Base-by-base conservation (phyloP, 2,888 invertebrate species). In the Eulithis testata region DNA sequence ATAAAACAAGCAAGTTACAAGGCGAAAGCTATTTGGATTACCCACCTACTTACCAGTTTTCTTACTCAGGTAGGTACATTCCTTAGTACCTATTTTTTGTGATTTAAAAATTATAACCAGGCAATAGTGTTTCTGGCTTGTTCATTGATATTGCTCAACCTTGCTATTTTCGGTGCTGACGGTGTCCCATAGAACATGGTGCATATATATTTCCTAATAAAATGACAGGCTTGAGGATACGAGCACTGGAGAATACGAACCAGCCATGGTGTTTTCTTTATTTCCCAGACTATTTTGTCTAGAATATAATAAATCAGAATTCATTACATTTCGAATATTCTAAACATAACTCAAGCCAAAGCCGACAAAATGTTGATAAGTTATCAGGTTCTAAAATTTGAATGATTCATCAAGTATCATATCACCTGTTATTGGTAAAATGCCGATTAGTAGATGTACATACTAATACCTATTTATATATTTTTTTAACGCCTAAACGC, bases 161-260 rank as follows among this genome's bases (percentile, higher is more conserved):
- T 81, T 74, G 78, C 88, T 91, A 91, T 91, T 91, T 91, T 90
- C 79, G 83, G 86, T 86, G 82, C 82, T 90, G 90, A 90, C 89
- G 72, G 71, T 65, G 68, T 43, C 44, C 40, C 53, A 21, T 51
- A 21, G 51, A 56, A 56, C 43, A 57, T 47, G 27, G 45, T 63
- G 31, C 50, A 12, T 11, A 11, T 9, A 21, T 37, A 52, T 14
- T 21, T 47, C 7, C 14, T 47, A 47, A 1, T 47, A 44, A 5
- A 11, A 44, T 11, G 5, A 4, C n/a, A 44, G 44, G 4, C n/a
- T 44, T 11, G 40, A 11, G 8, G 9, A 9, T 14, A 21, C 3
- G 47, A 7, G 14, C 47, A 12, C 47, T 44, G 11, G n/a, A n/a
- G n/a, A 3, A 44, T 44, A n/a, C 11, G 11, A n/a, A 11, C 44